Evolutionary conservation across 2,888 invertebrate species (phyloP).

Genomic region (Charanyca ferruginea): DNA sequence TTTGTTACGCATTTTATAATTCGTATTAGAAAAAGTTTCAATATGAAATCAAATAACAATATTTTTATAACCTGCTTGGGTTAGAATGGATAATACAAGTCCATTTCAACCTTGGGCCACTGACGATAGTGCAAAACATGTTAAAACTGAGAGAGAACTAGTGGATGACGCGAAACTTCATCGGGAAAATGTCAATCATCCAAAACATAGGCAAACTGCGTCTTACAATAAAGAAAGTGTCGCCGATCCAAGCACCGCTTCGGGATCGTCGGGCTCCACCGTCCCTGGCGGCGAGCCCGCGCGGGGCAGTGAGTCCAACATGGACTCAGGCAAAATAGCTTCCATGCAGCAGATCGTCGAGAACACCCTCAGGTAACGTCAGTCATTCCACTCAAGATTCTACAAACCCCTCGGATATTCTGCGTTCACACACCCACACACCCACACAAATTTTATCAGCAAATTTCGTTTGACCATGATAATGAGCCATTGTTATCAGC

Average conservation of each 20-base stretch:
- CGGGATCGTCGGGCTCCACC: constrained; percentile 83
- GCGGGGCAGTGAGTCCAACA: constrained; percentile 80
- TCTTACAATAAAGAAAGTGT: constrained; percentile 90
- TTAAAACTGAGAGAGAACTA: constrained; percentile 88
- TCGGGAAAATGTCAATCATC: constrained; percentile 91
- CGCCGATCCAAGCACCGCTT: constrained; percentile 80
- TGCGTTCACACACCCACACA: constrained; percentile 38
- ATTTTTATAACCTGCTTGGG: constrained; percentile 78
- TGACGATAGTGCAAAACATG: constrained; percentile 87
- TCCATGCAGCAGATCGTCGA: constrained; percentile 92
- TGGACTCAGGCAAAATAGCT: constrained; percentile 88
- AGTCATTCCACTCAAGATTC: constrained; percentile 44
- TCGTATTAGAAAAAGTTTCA: constrained; percentile 82
- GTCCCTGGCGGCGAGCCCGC: constrained; percentile 76
- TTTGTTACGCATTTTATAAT: constrained; percentile 89
- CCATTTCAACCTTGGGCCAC: constrained; percentile 90
- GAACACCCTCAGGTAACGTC: constrained; percentile 91
- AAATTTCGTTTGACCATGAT: constrained; percentile 38
- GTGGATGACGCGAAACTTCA: constrained; percentile 91
- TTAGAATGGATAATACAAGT: constrained; percentile 89
- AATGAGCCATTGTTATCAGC: constrained; percentile 56
- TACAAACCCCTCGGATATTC: constrained; percentile 24
- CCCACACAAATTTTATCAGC: constrained; percentile 33
- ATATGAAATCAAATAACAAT: constrained; percentile 83
- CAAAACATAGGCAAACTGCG: constrained; percentile 91